phyloP scores from a whole-genome alignment of 1,140 invertebrate species.

The Penaeus japonicus region DNA sequence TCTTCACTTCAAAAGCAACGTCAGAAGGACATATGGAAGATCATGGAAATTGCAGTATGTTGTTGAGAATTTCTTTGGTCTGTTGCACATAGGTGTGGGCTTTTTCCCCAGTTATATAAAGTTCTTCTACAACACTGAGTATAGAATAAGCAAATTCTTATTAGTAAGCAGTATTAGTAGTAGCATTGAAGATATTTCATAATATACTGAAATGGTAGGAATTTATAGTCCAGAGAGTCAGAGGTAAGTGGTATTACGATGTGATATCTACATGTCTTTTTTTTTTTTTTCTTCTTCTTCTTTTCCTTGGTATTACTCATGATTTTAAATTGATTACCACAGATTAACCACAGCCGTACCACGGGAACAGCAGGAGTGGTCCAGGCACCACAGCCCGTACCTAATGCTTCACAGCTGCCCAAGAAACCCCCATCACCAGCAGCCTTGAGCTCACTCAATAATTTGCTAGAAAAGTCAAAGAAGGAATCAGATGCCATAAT shows the following conservation, averaged over 20 bases:
- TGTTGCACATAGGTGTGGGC: not conserved
- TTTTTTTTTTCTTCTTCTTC: not conserved
- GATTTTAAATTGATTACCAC: not conserved
- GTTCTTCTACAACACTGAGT: no score
- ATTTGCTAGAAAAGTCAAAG: conserved; percentile 43
- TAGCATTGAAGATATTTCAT: no score
- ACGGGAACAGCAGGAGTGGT: not conserved
- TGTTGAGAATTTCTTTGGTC: not conserved
- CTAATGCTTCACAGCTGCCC: conserved; percentile 31
- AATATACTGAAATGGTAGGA: no score
- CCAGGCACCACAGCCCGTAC: conserved; percentile 15
- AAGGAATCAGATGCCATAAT: conserved; percentile 51
- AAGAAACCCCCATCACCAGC: conserved; percentile 48
- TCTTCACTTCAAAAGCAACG: conserved; percentile 55
- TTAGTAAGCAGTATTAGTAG: no score
- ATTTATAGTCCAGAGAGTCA: no score
- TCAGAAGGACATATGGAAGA: conserved; percentile 58
- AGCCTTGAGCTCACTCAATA: conserved; percentile 28
- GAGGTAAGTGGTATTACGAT: no score
- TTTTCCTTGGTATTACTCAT: not conserved
- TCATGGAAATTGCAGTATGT: conserved; percentile 57
- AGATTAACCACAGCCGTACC: conserved; percentile 42
- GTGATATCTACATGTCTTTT: not conserved
- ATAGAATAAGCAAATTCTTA: no score
- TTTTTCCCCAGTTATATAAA: not conserved